Percentiles rank a stretch among this genome's conserved stretches.
phyloP scores from a whole-genome alignment of 1,140 invertebrate genomes.

The Rhagoletis zephyria region DNA sequence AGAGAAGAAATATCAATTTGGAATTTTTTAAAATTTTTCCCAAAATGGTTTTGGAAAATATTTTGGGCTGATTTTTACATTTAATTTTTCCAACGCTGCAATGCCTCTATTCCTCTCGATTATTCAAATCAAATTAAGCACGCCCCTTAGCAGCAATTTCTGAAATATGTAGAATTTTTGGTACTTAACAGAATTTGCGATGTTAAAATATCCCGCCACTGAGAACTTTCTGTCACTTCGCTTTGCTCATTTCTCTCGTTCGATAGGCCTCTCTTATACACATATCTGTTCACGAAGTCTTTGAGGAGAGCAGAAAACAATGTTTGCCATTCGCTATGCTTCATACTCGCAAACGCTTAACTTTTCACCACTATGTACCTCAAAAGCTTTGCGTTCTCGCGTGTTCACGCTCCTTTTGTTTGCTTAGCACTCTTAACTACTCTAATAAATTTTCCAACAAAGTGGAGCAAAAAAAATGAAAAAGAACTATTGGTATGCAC shows the following conservation, averaged over 20 bases:
- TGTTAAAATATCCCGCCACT: background rate
- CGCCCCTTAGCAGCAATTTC: background rate
- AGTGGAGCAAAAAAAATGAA: background rate
- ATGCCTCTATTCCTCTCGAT: too few relatives aligned
- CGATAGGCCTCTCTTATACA: background rate
- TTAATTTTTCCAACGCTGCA: background rate
- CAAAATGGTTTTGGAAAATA: too few relatives aligned
- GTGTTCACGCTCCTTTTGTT: background rate
- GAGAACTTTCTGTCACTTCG: background rate
- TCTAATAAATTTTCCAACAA: background rate
- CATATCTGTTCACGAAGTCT: too few relatives aligned
- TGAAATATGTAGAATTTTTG: too few relatives aligned
- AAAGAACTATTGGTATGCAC: conserved; percentile 15
- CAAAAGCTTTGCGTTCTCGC: background rate
- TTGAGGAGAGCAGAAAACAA: too few relatives aligned
- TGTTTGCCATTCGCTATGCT: too few relatives aligned
- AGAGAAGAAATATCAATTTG: too few relatives aligned
- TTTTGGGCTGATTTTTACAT: background rate
- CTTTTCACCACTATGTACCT: conserved; percentile 9
- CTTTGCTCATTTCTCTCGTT: background rate
- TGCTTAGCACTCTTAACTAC: background rate
- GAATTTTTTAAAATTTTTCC: too few relatives aligned
- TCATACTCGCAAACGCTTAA: background rate
- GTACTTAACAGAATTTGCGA: too few relatives aligned
- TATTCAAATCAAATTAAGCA: too few relatives aligned